Conservation (phyloP, 2,888 invertebrate species). For the Agonopterix alstromeriana region DNA sequence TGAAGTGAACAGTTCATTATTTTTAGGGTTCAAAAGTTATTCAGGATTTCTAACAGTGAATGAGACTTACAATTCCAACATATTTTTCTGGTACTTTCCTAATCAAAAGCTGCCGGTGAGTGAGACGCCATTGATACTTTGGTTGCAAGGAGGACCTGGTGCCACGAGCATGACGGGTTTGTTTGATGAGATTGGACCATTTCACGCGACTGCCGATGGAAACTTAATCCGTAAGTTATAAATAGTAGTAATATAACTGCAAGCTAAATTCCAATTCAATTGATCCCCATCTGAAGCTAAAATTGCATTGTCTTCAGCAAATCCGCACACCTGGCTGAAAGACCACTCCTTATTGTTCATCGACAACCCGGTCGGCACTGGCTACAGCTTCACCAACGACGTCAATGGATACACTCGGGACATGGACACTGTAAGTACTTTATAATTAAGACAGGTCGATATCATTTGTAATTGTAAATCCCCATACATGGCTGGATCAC, state of each 20-base stretch:
- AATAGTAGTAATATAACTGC: too few species aligned
- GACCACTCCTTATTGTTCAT: conserved; percentile 79
- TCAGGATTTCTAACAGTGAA: conserved; percentile 82
- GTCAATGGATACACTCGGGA: conserved; percentile 70
- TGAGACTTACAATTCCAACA: conserved; percentile 82
- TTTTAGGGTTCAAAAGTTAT: conserved; percentile 64
- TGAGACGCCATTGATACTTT: conserved; percentile 83
- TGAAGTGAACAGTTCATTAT: conserved; percentile 37
- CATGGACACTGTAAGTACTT: conserved; percentile 70
- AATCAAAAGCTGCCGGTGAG: conserved; percentile 43
- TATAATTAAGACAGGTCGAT: too few species aligned
- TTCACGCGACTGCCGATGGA: conserved; percentile 23
- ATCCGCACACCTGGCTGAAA: conserved; percentile 73
- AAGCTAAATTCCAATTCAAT: too few species aligned
- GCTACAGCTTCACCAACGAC: conserved; percentile 79
- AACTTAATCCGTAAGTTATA: conserved; percentile 31
- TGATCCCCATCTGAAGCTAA: too few species aligned
- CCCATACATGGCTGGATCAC: too few species aligned
- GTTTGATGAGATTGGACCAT: conserved; percentile 64
- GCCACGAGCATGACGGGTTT: conserved; percentile 77
- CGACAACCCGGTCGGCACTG: conserved; percentile 81
- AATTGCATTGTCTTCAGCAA: conserved; percentile 32
- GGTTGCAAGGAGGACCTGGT: conserved; percentile 94
- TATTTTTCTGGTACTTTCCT: conserved; percentile 93
- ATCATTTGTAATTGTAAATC: too few species aligned